Percentiles rank a stretch among this genome's conserved stretches.
Evolutionary conservation across 30 jellyfish, hydroid and myxozoan genomes (phyloP).

Genomic region (Sanderia malayensis): DNA sequence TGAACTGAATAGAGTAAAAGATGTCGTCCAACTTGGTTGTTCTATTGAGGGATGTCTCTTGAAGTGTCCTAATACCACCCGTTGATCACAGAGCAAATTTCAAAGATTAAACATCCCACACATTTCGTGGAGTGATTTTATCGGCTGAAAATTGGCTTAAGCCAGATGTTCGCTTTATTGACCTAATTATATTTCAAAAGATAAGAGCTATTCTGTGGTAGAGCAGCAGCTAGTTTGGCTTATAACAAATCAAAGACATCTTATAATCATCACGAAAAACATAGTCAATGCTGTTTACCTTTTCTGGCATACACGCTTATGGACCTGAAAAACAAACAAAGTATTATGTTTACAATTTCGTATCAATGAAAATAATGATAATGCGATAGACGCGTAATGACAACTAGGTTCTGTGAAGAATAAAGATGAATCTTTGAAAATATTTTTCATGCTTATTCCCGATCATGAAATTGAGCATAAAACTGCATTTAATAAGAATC

Average conservation of each 20-base stretch:
- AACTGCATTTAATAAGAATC: too few species aligned
- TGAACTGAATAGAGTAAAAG: too few species aligned
- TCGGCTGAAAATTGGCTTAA: background rate
- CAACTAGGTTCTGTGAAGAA: too few species aligned
- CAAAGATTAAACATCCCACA: background rate
- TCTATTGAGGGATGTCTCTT: background rate
- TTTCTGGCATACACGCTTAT: too few species aligned
- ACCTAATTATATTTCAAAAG: background rate
- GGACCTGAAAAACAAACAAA: too few species aligned
- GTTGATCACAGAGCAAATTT: background rate
- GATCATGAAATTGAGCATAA: too few species aligned
- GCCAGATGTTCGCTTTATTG: background rate
- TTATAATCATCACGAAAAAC: background rate
- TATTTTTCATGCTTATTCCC: too few species aligned
- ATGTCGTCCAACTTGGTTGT: background rate
- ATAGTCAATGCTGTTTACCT: too few species aligned
- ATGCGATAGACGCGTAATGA: too few species aligned
- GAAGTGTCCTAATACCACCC: background rate
- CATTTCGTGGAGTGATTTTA: background rate
- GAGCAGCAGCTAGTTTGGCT: background rate
- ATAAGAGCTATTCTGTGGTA: background rate
- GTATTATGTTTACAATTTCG: too few species aligned
- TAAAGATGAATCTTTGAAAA: too few species aligned
- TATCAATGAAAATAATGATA: too few species aligned
- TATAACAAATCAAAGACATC: background rate